Base-by-base conservation (phyloP, 2,888 invertebrate genomes). In the Acleris sparsana region DNA sequence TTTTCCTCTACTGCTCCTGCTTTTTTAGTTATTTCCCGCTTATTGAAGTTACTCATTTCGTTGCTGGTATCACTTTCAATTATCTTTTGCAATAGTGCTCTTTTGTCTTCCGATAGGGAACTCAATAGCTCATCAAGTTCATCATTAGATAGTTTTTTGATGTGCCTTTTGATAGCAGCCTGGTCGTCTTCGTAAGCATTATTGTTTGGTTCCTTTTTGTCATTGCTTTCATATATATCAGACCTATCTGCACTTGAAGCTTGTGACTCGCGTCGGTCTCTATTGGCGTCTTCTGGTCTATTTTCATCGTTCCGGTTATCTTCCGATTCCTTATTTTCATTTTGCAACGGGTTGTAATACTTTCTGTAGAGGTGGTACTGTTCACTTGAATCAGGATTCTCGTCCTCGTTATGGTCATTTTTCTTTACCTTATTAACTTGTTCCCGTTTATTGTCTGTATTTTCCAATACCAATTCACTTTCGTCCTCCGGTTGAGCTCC, bases 1-100 rank as follows among this genome's bases (percentile, higher is more conserved):
- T 82, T 87, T 71, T 87, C 87, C 72, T 89, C 88, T 22, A 85
- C 80, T 43, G 88, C 88, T 6, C 83, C 88, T 25, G 87, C 86
- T 76, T 92, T 92, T 68, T 92, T 92, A 6, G 88, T 90, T 61
- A 91, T 91, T 83, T 92, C 92, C 69, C 92, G 80, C 79, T 92
- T 92, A 70, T 80, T 87, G 22, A 87, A 71, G 46, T 51, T 73
- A 3, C 78, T 79, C 56, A 22, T 65, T 73, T 22, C 80, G 76
- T 48, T 63, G 60, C 6, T 72, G 48, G 60, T 33, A 22, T 84
- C 83, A 43, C 62, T 75, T 17, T 83, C 85, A 33, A 92, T 89
- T 4, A 92, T 88, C 74, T 85, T 87, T 72, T 86, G 87, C 48
- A 92, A 78, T 4, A 92, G 77, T 25, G 77, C 76, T 72, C 81